Conservation (phyloP, 2,113 vertebrate genomes). For the Emydocephalus ijimae region DNA sequence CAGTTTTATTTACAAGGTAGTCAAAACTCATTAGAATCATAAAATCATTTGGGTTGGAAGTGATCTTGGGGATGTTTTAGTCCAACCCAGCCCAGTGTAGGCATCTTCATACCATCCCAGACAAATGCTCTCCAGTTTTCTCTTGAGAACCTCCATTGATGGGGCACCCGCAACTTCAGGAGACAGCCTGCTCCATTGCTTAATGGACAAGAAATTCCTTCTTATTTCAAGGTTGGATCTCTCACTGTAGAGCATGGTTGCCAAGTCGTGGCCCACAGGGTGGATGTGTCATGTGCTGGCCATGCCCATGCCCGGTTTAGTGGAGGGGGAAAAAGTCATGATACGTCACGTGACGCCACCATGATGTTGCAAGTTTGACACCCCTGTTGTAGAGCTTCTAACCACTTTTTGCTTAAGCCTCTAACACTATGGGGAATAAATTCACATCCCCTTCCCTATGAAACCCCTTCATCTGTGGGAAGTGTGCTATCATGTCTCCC, state of each 20-base stretch:
- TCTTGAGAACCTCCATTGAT: background rate
- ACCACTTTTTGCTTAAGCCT: background rate
- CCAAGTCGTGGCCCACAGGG: too few relatives aligned
- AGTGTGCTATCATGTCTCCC: background rate
- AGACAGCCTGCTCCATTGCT: background rate
- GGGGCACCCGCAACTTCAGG: background rate
- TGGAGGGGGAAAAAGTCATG: too few relatives aligned
- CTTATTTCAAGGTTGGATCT: background rate
- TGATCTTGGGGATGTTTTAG: background rate
- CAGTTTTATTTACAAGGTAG: background rate
- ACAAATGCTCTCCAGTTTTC: background rate
- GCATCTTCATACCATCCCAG: background rate
- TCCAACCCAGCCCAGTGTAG: background rate
- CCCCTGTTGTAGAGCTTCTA: background rate
- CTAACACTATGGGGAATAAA: background rate
- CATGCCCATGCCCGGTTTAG: too few relatives aligned
- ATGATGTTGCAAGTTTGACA: too few relatives aligned
- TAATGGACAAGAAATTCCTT: background rate
- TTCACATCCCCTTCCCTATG: background rate
- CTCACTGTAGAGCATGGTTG: background rate
- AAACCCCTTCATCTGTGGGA: background rate
- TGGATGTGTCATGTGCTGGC: too few relatives aligned
- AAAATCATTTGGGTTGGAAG: background rate
- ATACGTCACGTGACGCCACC: too few relatives aligned
- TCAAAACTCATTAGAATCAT: background rate